These are phyloP conservation scores for Norana najaformis DNA, from an alignment of 2,888 invertebrate genomes.

Conservation along the genomic window DNA sequence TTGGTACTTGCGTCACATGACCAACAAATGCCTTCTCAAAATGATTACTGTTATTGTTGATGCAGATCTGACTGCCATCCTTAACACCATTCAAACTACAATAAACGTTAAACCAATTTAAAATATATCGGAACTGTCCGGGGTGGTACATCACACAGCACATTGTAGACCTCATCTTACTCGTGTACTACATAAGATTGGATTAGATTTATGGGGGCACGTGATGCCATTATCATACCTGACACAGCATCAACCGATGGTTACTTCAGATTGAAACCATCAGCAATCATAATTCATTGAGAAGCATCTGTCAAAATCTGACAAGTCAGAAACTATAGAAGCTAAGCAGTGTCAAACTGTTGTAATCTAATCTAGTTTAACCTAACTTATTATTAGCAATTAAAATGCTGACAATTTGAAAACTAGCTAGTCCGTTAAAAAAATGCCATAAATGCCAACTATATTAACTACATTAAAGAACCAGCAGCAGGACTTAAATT, in stretches of 20 bases:
- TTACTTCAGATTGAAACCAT: background rate
- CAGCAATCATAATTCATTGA: background rate
- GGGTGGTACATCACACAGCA: background rate
- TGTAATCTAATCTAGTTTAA: too few relatives aligned
- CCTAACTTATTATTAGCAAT: too few relatives aligned
- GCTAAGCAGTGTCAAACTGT: background rate
- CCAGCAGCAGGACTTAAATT: too few relatives aligned
- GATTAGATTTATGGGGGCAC: background rate
- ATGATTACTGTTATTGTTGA: background rate
- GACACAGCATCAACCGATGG: background rate
- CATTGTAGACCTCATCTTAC: background rate
- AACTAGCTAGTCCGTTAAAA: too few relatives aligned
- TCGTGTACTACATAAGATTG: background rate
- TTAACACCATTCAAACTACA: background rate
- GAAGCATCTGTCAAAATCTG: background rate
- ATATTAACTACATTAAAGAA: too few relatives aligned
- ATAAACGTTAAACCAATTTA: background rate
- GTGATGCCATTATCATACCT: background rate
- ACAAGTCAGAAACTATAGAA: background rate
- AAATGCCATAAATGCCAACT: too few relatives aligned
- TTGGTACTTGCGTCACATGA: background rate
- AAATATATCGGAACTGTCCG: background rate
- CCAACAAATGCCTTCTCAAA: background rate
- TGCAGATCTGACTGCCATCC: background rate
- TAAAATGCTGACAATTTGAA: too few relatives aligned